Percentiles rank a stretch among this genome's conserved stretches.
These are phyloP conservation scores for Bergia puertoricense DNA, from an alignment of 92 coral and sea anemone genomes.

Conservation along the genomic window DNA sequence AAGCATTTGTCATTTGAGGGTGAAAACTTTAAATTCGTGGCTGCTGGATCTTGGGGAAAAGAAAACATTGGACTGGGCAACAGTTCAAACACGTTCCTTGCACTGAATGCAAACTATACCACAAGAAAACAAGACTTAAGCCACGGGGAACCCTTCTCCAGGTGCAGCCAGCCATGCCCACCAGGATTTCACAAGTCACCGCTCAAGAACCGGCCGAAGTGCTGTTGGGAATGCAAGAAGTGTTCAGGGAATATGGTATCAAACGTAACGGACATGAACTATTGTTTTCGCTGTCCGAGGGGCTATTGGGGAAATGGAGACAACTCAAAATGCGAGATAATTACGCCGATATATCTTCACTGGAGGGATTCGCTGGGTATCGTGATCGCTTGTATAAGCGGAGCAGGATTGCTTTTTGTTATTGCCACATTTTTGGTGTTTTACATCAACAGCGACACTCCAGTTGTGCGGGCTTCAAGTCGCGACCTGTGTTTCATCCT, in stretches of 20 bases:
- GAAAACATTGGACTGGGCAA: neutral
- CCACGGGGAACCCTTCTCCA: slow-evolving; percentile 54
- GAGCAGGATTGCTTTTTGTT: slow-evolving; percentile 61
- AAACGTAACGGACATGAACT: slow-evolving; percentile 65
- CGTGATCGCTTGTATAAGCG: slow-evolving; percentile 59
- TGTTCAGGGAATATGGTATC: slow-evolving; percentile 71
- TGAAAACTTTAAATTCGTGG: slow-evolving; percentile 63
- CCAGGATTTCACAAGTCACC: slow-evolving; percentile 76
- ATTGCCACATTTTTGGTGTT: slow-evolving; percentile 65
- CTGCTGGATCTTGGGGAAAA: slow-evolving; percentile 76
- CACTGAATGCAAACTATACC: neutral
- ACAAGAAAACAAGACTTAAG: slow-evolving; percentile 1
- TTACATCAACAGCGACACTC: slow-evolving; percentile 70
- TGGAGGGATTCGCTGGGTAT: slow-evolving; percentile 71
- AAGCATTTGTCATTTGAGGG: slow-evolving; percentile 58
- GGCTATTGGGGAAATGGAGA: slow-evolving; percentile 74
- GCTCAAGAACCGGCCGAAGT: slow-evolving; percentile 67
- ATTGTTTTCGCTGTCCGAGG: slow-evolving; percentile 71
- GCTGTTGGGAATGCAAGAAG: slow-evolving; percentile 85
- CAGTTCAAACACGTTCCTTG: slow-evolving; percentile 19
- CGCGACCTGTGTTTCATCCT: slow-evolving; percentile 83
- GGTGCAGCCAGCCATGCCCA: slow-evolving; percentile 65
- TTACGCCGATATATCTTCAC: slow-evolving; percentile 64
- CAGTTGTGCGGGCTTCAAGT: slow-evolving; percentile 90
- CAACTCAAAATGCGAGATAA: slow-evolving; percentile 71